phyloP scores from a whole-genome alignment of 2,797 vertebrate genomes.

The Acropternis orthonyx region DNA sequence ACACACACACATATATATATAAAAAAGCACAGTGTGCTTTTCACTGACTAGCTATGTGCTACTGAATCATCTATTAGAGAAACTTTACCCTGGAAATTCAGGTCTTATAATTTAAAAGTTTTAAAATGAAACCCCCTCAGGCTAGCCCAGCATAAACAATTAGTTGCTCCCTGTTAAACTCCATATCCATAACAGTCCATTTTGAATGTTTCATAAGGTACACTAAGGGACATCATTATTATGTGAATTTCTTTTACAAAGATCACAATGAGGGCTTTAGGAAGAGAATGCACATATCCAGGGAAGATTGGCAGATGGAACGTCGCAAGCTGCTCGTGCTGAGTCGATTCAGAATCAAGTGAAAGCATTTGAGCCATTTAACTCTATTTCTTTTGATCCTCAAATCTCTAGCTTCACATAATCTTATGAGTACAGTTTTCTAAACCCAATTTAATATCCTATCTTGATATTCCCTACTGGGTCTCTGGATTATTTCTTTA shows the following conservation, averaged over 20 bases:
- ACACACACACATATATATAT: too few species aligned
- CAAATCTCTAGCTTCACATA: constrained; percentile 55
- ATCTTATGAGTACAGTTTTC: constrained; percentile 54
- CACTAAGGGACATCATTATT: constrained; percentile 69
- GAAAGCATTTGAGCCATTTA: constrained; percentile 61
- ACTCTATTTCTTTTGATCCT: constrained; percentile 61
- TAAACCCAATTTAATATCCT: constrained; percentile 57
- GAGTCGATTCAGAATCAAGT: constrained; percentile 52
- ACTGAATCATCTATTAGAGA: constrained; percentile 54
- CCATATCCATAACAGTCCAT: constrained; percentile 48
- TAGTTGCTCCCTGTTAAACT: constrained; percentile 69
- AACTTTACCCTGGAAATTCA: constrained; percentile 56
- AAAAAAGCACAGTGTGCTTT: constrained; percentile 55
- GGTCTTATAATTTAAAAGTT: constrained; percentile 62
- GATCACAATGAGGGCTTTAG: constrained; percentile 53
- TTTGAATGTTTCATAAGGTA: constrained; percentile 66
- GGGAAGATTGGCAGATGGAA: constrained; percentile 55
- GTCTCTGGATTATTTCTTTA: constrained; percentile 28
- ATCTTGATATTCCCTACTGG: constrained; percentile 51
- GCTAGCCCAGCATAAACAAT: constrained; percentile 71
- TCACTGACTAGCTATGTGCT: constrained; percentile 7
- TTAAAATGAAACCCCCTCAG: constrained; percentile 60
- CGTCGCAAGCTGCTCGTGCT: constrained; percentile 46
- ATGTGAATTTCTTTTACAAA: constrained; percentile 66
- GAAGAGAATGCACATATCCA: constrained; percentile 49